Evolutionary conservation across 2,113 vertebrate genomes (phyloP), one percentile per base, ranked within the genome.

Genomic region (Leptocoma aspasia): DNA sequence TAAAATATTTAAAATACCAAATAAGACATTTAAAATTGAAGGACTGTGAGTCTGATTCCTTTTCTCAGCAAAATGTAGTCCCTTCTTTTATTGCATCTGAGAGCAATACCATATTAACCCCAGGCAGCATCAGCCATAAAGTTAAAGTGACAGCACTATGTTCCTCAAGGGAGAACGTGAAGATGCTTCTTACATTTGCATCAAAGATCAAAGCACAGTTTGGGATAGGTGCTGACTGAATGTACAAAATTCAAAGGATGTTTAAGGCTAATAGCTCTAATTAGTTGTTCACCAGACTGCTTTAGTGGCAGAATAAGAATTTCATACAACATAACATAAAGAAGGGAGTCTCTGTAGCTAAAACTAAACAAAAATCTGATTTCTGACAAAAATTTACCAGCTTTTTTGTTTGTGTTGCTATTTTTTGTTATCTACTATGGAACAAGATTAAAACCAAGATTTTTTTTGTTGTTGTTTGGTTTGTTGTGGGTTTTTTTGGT

Each of bases 131-230:
- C 63, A 92, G 54, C 79, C 21, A 31, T 91, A 80, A 89, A 94
- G 86, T 56, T 71, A 65, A 95, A 95, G 64, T 85, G 90, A 88
- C 96, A 85, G 79, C 66, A 47, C 52, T 70, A 6, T 53, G 42
- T 42, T 92, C 63, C 85, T 88, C 76, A 77, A 47, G 88, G 92
- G 93, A 94, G n/a, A n/a, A 88, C 0, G 4, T 75, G 41, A 92
- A 54, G 65, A 56, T 64, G 52, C 68, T 88, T 88, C 79, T 78
- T 94, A 59, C 37, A 86, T 95, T 95, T 96, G 50, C 60, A 78
- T 92, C 68, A 75, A 88, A 92, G 88, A 95, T 93, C 88, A 95
- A 97, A 94, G 76, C 35, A 52, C 31, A 33, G 4, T 95, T 77
- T 80, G 56, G n/a, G 13, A 57, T 53, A 76, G 68, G 37, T 83